These are phyloP conservation scores for Eupithecia dodoneata DNA, from an alignment of 2,888 invertebrate genomes.

Conservation along the genomic window DNA sequence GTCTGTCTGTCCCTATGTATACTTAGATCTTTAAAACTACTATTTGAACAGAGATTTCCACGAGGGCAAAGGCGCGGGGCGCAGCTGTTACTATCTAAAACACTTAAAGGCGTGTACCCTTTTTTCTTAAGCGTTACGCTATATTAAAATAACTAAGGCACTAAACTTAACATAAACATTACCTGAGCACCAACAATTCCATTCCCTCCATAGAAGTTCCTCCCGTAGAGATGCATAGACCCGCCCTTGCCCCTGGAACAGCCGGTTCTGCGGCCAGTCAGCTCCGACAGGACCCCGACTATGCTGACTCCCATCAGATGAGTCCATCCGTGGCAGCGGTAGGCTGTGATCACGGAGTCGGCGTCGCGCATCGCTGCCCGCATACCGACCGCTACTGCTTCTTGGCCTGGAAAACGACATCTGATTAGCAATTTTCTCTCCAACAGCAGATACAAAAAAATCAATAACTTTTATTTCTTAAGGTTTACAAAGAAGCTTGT, in stretches of 20 bases:
- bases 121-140: background rate
- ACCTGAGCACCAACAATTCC: slow-evolving; percentile 99
- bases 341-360: slow-evolving; percentile 98
- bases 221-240: slow-evolving; percentile 98
- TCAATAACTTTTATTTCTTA: too few relatives aligned
- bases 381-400: slow-evolving; percentile 93
- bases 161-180: slow-evolving; percentile 11
- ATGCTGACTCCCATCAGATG: slow-evolving; percentile 94
- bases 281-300: slow-evolving; percentile 92
- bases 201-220: slow-evolving; percentile 98
- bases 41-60: too few relatives aligned
- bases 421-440: background rate
- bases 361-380: slow-evolving; percentile 90
- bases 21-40: too few relatives aligned
- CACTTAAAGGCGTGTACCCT: background rate
- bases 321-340: slow-evolving; percentile 99
- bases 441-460: too few relatives aligned
- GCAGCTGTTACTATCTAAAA: too few relatives aligned
- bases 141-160: too few relatives aligned
- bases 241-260: slow-evolving; percentile 98
- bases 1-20: too few relatives aligned
- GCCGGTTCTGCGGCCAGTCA: slow-evolving; percentile 94
- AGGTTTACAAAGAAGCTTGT: too few relatives aligned
- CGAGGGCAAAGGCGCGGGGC: too few relatives aligned
- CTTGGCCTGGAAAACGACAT: slow-evolving; percentile 65